phyloP scores from a whole-genome alignment of 1,140 invertebrate genomes.

The Bombus waltoni region DNA sequence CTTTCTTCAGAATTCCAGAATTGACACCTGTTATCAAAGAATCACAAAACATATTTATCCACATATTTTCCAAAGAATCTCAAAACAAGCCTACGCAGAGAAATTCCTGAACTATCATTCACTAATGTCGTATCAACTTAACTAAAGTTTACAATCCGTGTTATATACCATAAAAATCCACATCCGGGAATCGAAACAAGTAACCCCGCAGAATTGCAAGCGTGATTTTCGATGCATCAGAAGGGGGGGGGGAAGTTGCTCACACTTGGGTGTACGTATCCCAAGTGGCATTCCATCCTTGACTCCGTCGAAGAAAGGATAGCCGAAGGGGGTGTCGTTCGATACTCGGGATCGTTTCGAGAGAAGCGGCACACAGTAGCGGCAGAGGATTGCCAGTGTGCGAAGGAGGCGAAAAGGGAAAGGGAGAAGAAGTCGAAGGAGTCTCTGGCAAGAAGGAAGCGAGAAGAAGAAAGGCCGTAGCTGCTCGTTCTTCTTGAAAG shows the following conservation, averaged over 20 bases:
- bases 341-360: slow-evolving; percentile 55
- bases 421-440: neutral
- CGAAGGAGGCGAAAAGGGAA: neutral
- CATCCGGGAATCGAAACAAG: neutral
- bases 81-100: neutral
- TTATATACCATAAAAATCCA: neutral
- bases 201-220: neutral
- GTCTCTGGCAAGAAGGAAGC: slow-evolving; percentile 20
- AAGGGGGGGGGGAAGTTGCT: slow-evolving; percentile 5
- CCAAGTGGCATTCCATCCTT: slow-evolving; percentile 32
- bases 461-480: slow-evolving; percentile 41
- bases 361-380: neutral
- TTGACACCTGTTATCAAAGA: too few species aligned
- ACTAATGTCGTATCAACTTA: too few species aligned
- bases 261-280: neutral
- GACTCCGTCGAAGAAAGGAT: slow-evolving; percentile 16
- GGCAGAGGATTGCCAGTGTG: neutral
- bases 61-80: neutral
- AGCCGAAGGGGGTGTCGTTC: slow-evolving; percentile 36
- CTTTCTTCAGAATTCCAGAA: too few species aligned
- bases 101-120: neutral
- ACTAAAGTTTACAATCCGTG: neutral
- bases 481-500: slow-evolving; percentile 53
- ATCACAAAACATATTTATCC: too few species aligned
- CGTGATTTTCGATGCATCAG: neutral